Conservation (phyloP, 2,797 vertebrate genomes). For the Sebastes nivosus region DNA sequence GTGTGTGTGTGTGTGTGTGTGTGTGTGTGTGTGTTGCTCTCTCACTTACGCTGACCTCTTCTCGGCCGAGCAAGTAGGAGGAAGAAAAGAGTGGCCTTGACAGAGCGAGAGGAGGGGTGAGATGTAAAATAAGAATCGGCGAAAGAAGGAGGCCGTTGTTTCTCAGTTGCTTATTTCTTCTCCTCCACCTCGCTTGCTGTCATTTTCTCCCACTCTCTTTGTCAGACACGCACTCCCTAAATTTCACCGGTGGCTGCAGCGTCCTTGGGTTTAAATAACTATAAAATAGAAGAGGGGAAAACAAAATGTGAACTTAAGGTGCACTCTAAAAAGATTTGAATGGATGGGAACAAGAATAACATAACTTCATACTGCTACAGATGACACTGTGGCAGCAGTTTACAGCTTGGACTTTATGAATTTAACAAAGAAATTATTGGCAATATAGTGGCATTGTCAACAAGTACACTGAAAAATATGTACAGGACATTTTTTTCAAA, state of each 20-base stretch:
- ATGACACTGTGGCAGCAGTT: neutral
- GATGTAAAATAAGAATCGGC: slow-evolving; percentile 54
- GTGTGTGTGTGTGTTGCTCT: slow-evolving; percentile 36
- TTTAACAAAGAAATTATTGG: no score
- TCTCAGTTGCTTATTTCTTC: slow-evolving; percentile 54
- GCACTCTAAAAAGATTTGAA: neutral
- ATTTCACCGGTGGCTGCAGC: slow-evolving; percentile 48
- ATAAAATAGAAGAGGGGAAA: neutral
- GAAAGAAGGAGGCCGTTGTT: slow-evolving; percentile 73
- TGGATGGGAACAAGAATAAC: neutral
- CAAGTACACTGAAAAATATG: no score
- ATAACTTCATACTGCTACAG: neutral
- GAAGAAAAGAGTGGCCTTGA: slow-evolving; percentile 83
- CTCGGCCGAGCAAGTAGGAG: slow-evolving; percentile 69
- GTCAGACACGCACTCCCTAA: slow-evolving; percentile 73
- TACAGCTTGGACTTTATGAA: neutral
- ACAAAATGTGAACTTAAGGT: slow-evolving; percentile 18
- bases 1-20: slow-evolving; percentile 41
- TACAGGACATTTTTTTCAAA: no score
- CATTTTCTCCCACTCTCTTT: slow-evolving; percentile 59
- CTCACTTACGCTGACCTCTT: slow-evolving; percentile 65
- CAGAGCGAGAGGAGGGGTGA: slow-evolving; percentile 64
- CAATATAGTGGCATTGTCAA: no score
- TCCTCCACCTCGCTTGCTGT: slow-evolving; percentile 42
- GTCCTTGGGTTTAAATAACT: slow-evolving; percentile 71